Conservation (phyloP, 2,113 vertebrate species). For the Heterotilapia buettikoferi region DNA sequence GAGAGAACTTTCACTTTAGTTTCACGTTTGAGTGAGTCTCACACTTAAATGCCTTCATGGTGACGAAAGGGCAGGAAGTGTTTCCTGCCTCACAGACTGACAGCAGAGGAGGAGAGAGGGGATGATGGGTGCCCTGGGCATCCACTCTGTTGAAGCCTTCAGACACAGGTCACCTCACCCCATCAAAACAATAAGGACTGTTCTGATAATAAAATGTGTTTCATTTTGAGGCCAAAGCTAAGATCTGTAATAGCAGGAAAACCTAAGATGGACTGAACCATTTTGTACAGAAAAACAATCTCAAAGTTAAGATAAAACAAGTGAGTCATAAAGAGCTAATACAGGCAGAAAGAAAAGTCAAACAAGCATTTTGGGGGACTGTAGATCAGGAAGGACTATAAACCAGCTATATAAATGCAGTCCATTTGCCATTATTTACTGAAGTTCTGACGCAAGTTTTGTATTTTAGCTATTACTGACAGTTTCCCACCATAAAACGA, state of each 20-base stretch:
- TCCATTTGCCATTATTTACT: neutral
- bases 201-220: neutral
- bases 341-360: neutral
- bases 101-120: neutral
- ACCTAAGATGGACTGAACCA: neutral
- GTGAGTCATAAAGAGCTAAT: accelerated
- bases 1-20: neutral
- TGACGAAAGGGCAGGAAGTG: conserved; percentile 3
- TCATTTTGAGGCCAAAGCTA: neutral
- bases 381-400: neutral
- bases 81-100: conserved; percentile 33
- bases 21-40: neutral
- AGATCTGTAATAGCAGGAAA: neutral
- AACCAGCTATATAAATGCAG: accelerated
- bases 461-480: neutral
- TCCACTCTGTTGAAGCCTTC: neutral
- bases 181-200: neutral
- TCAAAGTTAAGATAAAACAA: neutral
- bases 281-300: neutral
- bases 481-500: neutral
- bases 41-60: neutral
- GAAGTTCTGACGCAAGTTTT: neutral
- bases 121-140: neutral
- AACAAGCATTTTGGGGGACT: neutral
- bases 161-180: neutral